Evolutionary conservation across 2,797 vertebrate species (phyloP).

Genomic region (Cyclopterus lumpus): DNA sequence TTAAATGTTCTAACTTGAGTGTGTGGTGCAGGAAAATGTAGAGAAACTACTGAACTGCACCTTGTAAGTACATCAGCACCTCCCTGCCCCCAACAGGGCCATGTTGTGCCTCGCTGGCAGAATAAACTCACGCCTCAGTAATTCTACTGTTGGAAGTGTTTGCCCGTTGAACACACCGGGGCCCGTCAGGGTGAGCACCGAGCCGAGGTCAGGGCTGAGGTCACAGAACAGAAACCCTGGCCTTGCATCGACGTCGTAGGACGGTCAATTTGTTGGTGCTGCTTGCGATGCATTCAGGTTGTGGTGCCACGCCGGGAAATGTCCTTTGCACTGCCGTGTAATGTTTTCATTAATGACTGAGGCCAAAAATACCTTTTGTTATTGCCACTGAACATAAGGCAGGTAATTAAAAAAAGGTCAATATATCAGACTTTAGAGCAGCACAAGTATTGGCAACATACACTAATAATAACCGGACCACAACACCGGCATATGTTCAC

Average conservation of each 20-base stretch:
- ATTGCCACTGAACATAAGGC: neutral
- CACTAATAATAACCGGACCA: no score
- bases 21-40: slow-evolving; percentile 9
- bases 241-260: slow-evolving; percentile 48
- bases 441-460: neutral
- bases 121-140: slow-evolving; percentile 58
- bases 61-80: slow-evolving; percentile 1
- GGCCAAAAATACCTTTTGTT: neutral
- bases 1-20: neutral
- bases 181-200: slow-evolving; percentile 8
- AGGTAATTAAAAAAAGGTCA: neutral
- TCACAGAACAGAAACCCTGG: slow-evolving; percentile 43
- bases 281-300: slow-evolving; percentile 31
- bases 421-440: neutral
- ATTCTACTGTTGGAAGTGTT: slow-evolving; percentile 49
- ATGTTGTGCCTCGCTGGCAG: slow-evolving; percentile 48
- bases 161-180: slow-evolving; percentile 29
- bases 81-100: slow-evolving; percentile 16
- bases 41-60: slow-evolving; percentile 11
- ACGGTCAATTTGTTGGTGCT: slow-evolving; percentile 30
- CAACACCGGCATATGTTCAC: neutral
- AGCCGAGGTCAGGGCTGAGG: slow-evolving; percentile 51
- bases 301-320: neutral
- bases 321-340: neutral
- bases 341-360: neutral